Evolutionary conservation across 2,888 invertebrate species (phyloP).

Genomic region (Caenorhabditis wallacei): DNA sequence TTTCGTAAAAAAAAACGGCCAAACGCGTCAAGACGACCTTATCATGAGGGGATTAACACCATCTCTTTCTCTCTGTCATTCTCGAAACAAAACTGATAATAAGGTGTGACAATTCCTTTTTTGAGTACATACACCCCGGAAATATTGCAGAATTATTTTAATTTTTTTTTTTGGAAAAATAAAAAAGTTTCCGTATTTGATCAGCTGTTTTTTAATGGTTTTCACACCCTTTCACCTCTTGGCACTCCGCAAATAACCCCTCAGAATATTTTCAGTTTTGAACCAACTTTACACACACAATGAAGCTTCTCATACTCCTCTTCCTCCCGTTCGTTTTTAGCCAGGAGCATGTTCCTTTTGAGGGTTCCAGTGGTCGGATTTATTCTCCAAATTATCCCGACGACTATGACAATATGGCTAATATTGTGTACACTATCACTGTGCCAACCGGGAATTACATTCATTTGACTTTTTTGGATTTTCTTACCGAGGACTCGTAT

Average conservation of each 20-base stretch:
- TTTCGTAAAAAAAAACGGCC: slow-evolving; percentile 50
- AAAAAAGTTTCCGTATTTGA: too few relatives aligned
- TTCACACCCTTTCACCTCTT: slow-evolving; percentile 35
- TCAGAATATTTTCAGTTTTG: slow-evolving; percentile 42
- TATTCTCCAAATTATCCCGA: slow-evolving; percentile 70
- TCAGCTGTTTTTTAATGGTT: slow-evolving; percentile 41
- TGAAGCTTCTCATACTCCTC: slow-evolving; percentile 21
- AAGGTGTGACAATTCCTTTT: slow-evolving; percentile 46
- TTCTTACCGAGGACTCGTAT: slow-evolving; percentile 66
- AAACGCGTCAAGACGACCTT: slow-evolving; percentile 22
- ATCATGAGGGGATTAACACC: slow-evolving; percentile 34
- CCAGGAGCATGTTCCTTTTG: background rate
- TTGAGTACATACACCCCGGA: slow-evolving; percentile 13
- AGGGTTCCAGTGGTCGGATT: slow-evolving; percentile 47
- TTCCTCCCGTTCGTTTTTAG: slow-evolving; percentile 6
- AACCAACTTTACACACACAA: too few relatives aligned
- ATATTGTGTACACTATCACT: slow-evolving; percentile 55
- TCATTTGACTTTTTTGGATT: slow-evolving; percentile 67
- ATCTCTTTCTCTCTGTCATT: too few relatives aligned
- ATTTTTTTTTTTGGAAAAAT: background rate
- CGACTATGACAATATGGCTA: slow-evolving; percentile 62
- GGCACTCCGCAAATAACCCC: slow-evolving; percentile 20
- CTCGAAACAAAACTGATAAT: slow-evolving; percentile 23
- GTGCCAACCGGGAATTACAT: slow-evolving; percentile 65
- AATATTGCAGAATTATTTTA: background rate